Evolutionary conservation across 2,113 vertebrate genomes (phyloP).

Genomic region (Mionectes macconnelli): DNA sequence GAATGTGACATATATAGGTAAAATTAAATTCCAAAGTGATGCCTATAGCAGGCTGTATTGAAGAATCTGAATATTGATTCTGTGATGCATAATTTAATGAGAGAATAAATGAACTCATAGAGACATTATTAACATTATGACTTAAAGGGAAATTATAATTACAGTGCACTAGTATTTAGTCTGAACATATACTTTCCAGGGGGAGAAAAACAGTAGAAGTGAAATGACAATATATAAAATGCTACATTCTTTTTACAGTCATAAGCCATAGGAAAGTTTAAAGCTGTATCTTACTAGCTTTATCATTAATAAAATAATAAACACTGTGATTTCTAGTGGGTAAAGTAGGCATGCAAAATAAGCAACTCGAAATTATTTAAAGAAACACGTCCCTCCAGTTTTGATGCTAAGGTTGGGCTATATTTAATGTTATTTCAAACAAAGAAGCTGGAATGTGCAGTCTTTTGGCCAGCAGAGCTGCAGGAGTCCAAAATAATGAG

Average conservation of each 20-base stretch:
- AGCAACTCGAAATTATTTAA: not conserved
- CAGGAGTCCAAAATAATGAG: not conserved
- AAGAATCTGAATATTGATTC: not conserved
- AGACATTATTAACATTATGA: not conserved
- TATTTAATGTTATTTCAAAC: not conserved
- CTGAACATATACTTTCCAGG: not conserved
- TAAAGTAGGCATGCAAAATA: not conserved
- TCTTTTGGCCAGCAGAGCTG: not conserved
- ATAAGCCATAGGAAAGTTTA: not conserved
- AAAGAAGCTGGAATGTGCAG: not conserved
- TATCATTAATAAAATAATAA: not conserved
- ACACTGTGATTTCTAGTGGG: not conserved
- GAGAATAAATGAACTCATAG: not conserved
- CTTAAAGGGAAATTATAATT: slow-evolving; percentile 28
- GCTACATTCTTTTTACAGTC: not conserved
- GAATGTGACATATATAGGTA: not conserved
- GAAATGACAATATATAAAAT: not conserved
- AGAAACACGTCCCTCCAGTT: not conserved
- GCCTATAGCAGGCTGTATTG: not conserved
- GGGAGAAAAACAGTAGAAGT: not conserved
- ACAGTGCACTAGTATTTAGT: not conserved
- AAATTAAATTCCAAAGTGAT: slow-evolving; percentile 26
- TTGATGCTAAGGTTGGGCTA: not conserved
- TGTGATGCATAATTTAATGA: not conserved
- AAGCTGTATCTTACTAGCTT: not conserved